Base-by-base conservation (phyloP, 1,140 invertebrate genomes). In the Mycetomoellerius zeteki region DNA sequence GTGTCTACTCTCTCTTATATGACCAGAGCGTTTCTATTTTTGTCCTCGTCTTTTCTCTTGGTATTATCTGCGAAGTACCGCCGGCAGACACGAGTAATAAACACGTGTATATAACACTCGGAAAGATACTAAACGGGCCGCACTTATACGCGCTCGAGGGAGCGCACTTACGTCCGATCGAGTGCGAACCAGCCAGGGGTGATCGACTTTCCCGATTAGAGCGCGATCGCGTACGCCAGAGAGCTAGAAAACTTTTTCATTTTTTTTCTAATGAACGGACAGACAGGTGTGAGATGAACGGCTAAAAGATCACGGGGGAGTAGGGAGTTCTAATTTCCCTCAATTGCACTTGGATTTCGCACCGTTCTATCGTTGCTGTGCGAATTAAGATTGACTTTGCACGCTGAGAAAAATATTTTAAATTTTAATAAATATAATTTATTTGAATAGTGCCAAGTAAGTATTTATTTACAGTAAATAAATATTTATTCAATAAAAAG, bases 61-160 rank as follows among this genome's bases (percentile, higher is more conserved):
- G 33, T 52, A 80, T 78, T 86, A 65, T 80, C 85, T 71, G 52
- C 47, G 52, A 78, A 78, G 71, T 85, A 85, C 64, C 60, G 75
- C 84, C 47, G 62, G 60, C 72, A 85, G 62, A 76, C 73, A 85
- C 82, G 69, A 50, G 33, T 65, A 78, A 86, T 71, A 86, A 86
- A 86, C 85, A 86, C 85, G 85, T 86, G 64, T 69, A 78, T 86
- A 86, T 86, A 86, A 86, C 76, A 86, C 76, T 86, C 85, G 85
- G 85, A 86, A 86, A 86, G 85, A 86, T 86, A 86, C 76, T 80
- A 69, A 78, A 21, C 73, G 73, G 73, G 43, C 30, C 65, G 65
- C 30, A 71, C 78, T 71, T 71, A 73, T 50, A 33, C 30, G 43
- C 80, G 43, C 69, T 21, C 27, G 80, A 62, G 80, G 43, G 69